A percentile compares a stretch with the other conserved stretches of the same genome.
Conservation (phyloP, 2,797 vertebrate species). For the Phataginus tricuspis region DNA sequence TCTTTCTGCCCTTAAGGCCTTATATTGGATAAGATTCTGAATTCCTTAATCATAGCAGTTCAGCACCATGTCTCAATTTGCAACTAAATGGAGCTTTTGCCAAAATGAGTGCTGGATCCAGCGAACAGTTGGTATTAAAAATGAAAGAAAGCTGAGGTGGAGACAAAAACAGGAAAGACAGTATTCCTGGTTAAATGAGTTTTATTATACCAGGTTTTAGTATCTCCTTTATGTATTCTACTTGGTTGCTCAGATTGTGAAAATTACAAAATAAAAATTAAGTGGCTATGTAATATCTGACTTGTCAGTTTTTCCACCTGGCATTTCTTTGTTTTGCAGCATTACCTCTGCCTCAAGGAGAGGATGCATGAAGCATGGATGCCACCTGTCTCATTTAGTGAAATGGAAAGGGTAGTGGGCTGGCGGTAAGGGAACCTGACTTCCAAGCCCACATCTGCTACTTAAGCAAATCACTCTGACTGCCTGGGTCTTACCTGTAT, state of each 20-base stretch:
- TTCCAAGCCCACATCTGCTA: neutral
- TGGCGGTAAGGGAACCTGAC: neutral
- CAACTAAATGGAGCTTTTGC: conserved; percentile 73
- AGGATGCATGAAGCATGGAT: neutral
- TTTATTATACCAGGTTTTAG: conserved; percentile 73
- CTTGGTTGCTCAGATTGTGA: conserved; percentile 69
- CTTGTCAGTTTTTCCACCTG: conserved; percentile 75
- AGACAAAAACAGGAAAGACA: conserved; percentile 67
- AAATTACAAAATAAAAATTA: conserved; percentile 80
- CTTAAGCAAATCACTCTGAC: neutral
- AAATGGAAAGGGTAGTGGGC: neutral
- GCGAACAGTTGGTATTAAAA: conserved; percentile 73
- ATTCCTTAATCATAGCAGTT: conserved; percentile 79
- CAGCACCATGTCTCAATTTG: conserved; percentile 74
- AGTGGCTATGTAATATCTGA: conserved; percentile 77
- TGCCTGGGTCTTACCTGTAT: neutral
- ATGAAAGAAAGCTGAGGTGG: conserved; percentile 55
- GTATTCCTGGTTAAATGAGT: conserved; percentile 76
- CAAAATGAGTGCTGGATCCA: conserved; percentile 72
- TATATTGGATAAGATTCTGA: conserved; percentile 61
- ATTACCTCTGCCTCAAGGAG: neutral
- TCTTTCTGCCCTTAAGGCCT: conserved; percentile 70
- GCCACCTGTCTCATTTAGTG: neutral
- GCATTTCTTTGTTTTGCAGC: conserved; percentile 63
- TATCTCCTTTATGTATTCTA: conserved; percentile 73